Evolutionary conservation across 2,797 vertebrate species (phyloP), one percentile per base, ranked within the genome.

Genomic region (Pangasius larnaudii): DNA sequence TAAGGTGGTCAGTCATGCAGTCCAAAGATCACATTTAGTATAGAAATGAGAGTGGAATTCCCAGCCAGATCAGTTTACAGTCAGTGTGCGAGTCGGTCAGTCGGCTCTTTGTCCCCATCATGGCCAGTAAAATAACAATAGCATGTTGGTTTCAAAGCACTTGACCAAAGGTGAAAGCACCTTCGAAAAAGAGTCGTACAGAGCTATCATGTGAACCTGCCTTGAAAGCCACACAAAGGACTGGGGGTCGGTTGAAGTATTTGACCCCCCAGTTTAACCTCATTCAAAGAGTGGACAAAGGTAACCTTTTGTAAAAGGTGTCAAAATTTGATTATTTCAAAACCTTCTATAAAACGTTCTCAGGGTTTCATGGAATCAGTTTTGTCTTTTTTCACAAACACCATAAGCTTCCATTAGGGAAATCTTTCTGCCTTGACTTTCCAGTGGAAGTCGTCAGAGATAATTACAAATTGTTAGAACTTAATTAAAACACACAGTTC

Each of bases 1-100:
- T 97, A 96, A 97, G 95, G 95, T 96, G 96, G 95, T 97, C 97
- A 97, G 96, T 97, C 97, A 97, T 97, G 97, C 97, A 97, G 95
- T 95, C 91, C 86, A 94, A 95, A 96, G 97, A 97, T 98, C 97
- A 94, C 96, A 95, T 98, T 97, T 97, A 96, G 96, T 96, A 95
- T 95, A 94, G 96, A 97, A 97, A 97, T 96, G 94, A 93, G 95
- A 95, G 94, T 95, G 93, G 94, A 96, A 96, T 98, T 98, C 96
- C 95, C 97, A 97, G 96, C 93, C 92, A 95, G 97, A 96, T 97
- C 97, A 93, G 94, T 86, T 98, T 98, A 97, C 97, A 95, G 88
- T 94, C 92, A 72, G 81, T 79, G 88, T 86, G 88, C 49, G 93
- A 92, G 89, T 88, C 80, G 92, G 91, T 91, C 90, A 91, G 89